Evolutionary conservation across 1,140 invertebrate species (phyloP), one percentile per base, ranked within the genome.

Genomic region (Anoplophora glabripennis): DNA sequence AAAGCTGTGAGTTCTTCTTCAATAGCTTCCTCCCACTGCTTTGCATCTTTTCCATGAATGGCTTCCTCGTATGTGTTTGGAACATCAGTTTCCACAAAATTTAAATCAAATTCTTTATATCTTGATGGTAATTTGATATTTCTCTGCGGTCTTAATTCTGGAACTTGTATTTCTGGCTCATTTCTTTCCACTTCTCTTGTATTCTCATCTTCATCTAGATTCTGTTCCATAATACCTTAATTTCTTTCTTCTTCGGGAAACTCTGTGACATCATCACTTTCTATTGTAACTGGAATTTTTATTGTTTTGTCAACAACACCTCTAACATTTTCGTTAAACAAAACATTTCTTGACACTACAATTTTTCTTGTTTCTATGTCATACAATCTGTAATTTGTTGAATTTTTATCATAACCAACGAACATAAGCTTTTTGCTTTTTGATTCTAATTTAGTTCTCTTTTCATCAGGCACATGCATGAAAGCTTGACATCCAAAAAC

Each of bases 401-500:
- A 48, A 10, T 59, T 41, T 40, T 35, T 34, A 33, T 40, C 53
- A 55, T 57, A 57, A 12, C 53, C 57, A 33, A 66, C 58, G 60
- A 49, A 56, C 15, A 65, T 59, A n/a, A 64, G 38, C 54, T 65
- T 64, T 28, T 61, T 48, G 34, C 60, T 61, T 37, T 62, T 63
- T 9, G 28, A 7, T 34, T 64, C 49, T 14, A 66, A 55, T 53
- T 72, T 72, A 1, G 7, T 59, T 14, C 57, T 1, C 36, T 53
- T 53, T 37, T 59, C 9, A 37, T 67, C 42, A 36, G 67, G 64
- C 62, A 63, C 69, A 51, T 64, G 64, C 28, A 68, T 46, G 42
- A 61, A 58, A 14, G 57, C 70, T 21, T 53, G 38, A 51, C 59
- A 66, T 10, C 75, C 74, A 66, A 77, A 76, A n/a, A 70, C 61